Evolutionary conservation across 2,797 vertebrate genomes (phyloP), one percentile per base, ranked within the genome.

Genomic region (Acropternis orthonyx): DNA sequence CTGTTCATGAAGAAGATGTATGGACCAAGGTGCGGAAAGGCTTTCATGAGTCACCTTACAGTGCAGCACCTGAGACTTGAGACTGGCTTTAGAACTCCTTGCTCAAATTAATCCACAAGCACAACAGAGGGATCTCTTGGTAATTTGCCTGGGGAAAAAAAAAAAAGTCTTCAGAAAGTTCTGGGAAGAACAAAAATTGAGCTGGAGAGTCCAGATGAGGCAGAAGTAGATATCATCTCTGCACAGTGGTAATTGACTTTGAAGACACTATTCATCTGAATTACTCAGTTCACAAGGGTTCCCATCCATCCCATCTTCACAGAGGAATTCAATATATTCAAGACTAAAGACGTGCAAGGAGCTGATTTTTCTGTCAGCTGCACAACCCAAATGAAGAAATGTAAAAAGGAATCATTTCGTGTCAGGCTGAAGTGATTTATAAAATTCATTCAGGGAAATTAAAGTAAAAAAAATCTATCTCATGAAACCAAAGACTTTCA

Each of bases 251-350:
- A 93, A 95, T 79, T 91, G 91, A 49, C 82, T 93, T 85, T 88
- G 94, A 96, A 93, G 91, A 86, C 51, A 55, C 63, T 67, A 81
- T 91, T 95, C 56, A 52, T 96, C 91, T 87, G 79, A 90, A 89
- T 94, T 90, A 88, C 84, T 76, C 52, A 21, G 66, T 81, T 92
- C 3, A 1, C 62, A 72, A 91, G 51, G 69, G 36, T 88, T 90
- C n/a, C 88, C 56, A 79, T 89, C 59, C 85, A 81, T 90, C 68
- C 75, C 28, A 8, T 79, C 87, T 92, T 75, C 56, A 43, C 34
- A 65, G 71, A 75, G 54, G 44, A 68, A 86, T 90, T 96, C 88
- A 84, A 81, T 92, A 91, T 69, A 92, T 82, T 91, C 58, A 66
- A 56, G 88, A 85, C n/a, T 69, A 76, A 92, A 94, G 88, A 88